A percentile compares a stretch with the other conserved stretches of the same genome.
These are phyloP conservation scores for Oscheius sp. DNA, from an alignment of 2,888 invertebrate species.

Conservation along the genomic window DNA sequence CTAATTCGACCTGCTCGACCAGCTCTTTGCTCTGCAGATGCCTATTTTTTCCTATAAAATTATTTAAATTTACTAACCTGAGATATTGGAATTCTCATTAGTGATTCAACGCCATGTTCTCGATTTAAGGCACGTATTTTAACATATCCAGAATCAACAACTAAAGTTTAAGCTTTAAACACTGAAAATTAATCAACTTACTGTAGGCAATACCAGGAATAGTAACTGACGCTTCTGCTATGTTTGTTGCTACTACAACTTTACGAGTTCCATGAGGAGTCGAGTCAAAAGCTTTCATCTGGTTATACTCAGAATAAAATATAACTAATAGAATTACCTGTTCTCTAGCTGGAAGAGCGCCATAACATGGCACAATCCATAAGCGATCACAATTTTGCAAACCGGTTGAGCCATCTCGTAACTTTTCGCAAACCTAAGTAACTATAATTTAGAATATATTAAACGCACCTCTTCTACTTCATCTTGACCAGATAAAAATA, in stretches of 20 bases:
- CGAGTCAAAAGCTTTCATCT: slow-evolving; percentile 69
- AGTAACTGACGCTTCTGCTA: slow-evolving; percentile 95
- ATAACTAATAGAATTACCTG: slow-evolving; percentile 30
- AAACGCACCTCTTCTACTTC: slow-evolving; percentile 64
- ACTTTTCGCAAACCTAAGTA: slow-evolving; percentile 53
- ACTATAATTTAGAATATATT: background rate
- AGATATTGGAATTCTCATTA: slow-evolving; percentile 71
- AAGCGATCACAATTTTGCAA: slow-evolving; percentile 58
- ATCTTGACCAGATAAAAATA: slow-evolving; percentile 77
- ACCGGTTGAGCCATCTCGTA: slow-evolving; percentile 52
- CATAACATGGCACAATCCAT: slow-evolving; percentile 87
- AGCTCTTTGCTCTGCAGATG: slow-evolving; percentile 89
- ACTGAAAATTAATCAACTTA: slow-evolving; percentile 72
- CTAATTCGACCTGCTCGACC: slow-evolving; percentile 88
- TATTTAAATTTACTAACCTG: slow-evolving; percentile 17
- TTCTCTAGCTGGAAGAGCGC: slow-evolving; percentile 80
- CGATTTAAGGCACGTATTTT: slow-evolving; percentile 90
- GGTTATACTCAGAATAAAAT: slow-evolving; percentile 10
- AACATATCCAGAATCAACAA: slow-evolving; percentile 94
- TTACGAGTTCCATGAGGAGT: slow-evolving; percentile 78
- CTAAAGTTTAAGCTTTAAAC: slow-evolving; percentile 73
- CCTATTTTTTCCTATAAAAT: slow-evolving; percentile 72
- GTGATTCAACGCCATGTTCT: slow-evolving; percentile 78
- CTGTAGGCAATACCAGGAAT: slow-evolving; percentile 90
- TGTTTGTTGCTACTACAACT: slow-evolving; percentile 90